Evolutionary conservation across 2,888 invertebrate species (phyloP).

Genomic region (Nowickia ferox): DNA sequence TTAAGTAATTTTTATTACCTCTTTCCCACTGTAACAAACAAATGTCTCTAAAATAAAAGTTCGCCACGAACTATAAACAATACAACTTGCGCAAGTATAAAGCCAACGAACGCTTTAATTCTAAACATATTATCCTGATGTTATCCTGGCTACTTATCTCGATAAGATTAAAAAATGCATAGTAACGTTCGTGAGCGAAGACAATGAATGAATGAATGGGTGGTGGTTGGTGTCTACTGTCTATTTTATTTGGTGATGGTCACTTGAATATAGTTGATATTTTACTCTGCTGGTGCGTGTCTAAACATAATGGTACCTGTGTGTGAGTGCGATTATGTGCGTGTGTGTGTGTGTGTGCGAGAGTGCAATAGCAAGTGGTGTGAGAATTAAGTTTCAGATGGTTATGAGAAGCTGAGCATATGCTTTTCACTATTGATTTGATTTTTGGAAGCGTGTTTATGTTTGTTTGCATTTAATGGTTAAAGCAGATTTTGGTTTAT

Average conservation of each 20-base stretch:
- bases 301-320: slow-evolving; percentile 49
- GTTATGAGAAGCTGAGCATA: slow-evolving; percentile 67
- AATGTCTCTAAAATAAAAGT: not conserved
- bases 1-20: no score
- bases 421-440: slow-evolving; percentile 55
- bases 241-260: slow-evolving; percentile 49
- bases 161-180: slow-evolving; percentile 67
- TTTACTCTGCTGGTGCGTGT: slow-evolving; percentile 63
- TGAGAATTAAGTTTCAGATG: slow-evolving; percentile 33
- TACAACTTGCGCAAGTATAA: slow-evolving; percentile 14
- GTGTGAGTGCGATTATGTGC: not conserved
- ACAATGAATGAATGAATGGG: not conserved
- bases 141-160: slow-evolving; percentile 77
- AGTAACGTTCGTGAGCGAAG: slow-evolving; percentile 32
- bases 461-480: slow-evolving; percentile 66
- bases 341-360: not conserved
- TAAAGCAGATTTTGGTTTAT: slow-evolving; percentile 56
- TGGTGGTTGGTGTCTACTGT: slow-evolving; percentile 23
- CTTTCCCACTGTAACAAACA: slow-evolving; percentile 25
- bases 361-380: slow-evolving; percentile 44
- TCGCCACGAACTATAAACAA: not conserved
- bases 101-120: slow-evolving; percentile 76
- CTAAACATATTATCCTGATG: slow-evolving; percentile 76
- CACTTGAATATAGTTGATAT: slow-evolving; percentile 59
- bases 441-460: slow-evolving; percentile 39